Percentiles rank a stretch among this genome's conserved stretches.
These are phyloP conservation scores for Florisuga fusca DNA, from an alignment of 2,797 vertebrate species.

Conservation along the genomic window DNA sequence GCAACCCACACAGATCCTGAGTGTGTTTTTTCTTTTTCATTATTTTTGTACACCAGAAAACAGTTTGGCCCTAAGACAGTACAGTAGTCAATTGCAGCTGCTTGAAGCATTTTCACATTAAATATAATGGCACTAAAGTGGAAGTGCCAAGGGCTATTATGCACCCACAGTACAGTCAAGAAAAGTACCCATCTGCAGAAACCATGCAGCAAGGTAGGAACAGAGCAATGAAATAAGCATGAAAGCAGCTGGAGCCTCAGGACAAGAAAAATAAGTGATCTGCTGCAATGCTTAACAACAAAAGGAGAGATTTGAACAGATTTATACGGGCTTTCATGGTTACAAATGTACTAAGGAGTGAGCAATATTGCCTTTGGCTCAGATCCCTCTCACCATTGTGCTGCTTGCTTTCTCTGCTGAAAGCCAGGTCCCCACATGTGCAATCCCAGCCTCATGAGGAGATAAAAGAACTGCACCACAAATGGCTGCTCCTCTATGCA, in stretches of 20 bases:
- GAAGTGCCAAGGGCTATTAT: conserved; percentile 20
- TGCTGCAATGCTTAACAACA: conserved; percentile 43
- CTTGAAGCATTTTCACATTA: conserved; percentile 39
- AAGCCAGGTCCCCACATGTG: not conserved
- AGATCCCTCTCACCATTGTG: not conserved
- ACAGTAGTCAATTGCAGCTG: not conserved
- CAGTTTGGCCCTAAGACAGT: conserved; percentile 2
- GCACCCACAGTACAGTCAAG: not conserved
- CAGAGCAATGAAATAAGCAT: conserved; percentile 48
- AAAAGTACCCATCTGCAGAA: conserved; percentile 42
- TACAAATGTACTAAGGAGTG: not conserved
- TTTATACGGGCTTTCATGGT: conserved; percentile 7
- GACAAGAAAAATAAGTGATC: conserved; percentile 51
- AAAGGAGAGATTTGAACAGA: not conserved
- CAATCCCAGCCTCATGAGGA: not conserved
- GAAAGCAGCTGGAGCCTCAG: conserved; percentile 43
- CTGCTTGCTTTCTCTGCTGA: not conserved
- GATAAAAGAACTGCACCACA: not conserved
- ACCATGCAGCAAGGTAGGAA: conserved; percentile 52
- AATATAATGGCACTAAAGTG: conserved; percentile 17
- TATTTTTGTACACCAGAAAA: not conserved
- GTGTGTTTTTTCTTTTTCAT: not conserved
- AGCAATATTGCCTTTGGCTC: conserved; percentile 38
- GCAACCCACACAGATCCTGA: not conserved
- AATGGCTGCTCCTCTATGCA: not conserved